Evolutionary conservation across 2,888 invertebrate species (phyloP).

Genomic region (Rambutsinella grinnellia): DNA sequence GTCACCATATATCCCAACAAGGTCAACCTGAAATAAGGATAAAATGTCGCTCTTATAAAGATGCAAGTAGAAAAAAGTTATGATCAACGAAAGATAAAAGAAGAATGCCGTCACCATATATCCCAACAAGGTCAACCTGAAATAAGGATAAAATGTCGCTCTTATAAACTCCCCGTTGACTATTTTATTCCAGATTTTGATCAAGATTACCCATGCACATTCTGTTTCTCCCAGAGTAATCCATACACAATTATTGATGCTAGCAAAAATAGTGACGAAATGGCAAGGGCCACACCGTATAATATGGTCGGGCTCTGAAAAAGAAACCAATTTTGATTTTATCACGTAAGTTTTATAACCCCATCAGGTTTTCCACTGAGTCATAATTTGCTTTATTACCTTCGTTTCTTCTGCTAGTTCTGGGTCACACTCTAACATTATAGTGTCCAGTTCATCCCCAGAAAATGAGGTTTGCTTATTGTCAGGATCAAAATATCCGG

Average conservation of each 20-base stretch:
- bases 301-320: slow-evolving; percentile 10
- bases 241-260: slow-evolving; percentile 44
- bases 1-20: slow-evolving; percentile 37
- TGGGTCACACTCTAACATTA: slow-evolving; percentile 48
- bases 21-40: no score
- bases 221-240: slow-evolving; percentile 54
- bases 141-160: neutral
- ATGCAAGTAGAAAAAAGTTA: slow-evolving; percentile 32
- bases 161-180: no score
- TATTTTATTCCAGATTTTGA: neutral
- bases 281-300: slow-evolving; percentile 28
- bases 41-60: neutral
- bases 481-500: slow-evolving; percentile 9
- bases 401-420: neutral
- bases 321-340: neutral
- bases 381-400: neutral
- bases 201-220: slow-evolving; percentile 52
- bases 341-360: neutral
- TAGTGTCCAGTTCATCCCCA: slow-evolving; percentile 34
- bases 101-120: slow-evolving; percentile 36
- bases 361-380: neutral
- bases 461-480: slow-evolving; percentile 12
- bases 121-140: slow-evolving; percentile 36
- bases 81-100: slow-evolving; percentile 28
- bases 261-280: slow-evolving; percentile 38